These are phyloP conservation scores for Antechinus flavipes DNA, from an alignment of 2,113 vertebrate genomes.

Conservation along the genomic window DNA sequence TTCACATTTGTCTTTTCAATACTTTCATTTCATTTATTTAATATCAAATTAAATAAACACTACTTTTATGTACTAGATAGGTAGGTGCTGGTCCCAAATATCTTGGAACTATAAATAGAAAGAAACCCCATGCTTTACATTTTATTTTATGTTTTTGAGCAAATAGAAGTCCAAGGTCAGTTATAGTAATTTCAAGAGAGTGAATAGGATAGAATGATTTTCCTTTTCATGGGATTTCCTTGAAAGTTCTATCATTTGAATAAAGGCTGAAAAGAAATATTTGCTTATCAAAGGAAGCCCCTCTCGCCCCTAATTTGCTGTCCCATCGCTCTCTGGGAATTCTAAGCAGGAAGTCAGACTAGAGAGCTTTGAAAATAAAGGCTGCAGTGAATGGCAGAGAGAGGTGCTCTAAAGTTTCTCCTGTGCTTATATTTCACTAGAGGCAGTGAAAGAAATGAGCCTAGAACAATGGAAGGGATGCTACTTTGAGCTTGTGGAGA, in stretches of 20 bases:
- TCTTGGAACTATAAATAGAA: neutral
- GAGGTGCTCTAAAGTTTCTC: slow-evolving; percentile 36
- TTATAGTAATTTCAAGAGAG: neutral
- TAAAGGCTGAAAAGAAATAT: slow-evolving; percentile 55
- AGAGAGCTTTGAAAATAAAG: slow-evolving; percentile 68
- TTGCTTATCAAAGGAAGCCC: slow-evolving; percentile 71
- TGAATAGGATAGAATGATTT: slow-evolving; percentile 34
- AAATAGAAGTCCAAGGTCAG: neutral
- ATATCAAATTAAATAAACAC: neutral
- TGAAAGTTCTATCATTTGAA: slow-evolving; percentile 33
- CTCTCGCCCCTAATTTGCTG: slow-evolving; percentile 55
- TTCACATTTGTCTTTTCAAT: neutral
- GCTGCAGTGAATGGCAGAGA: neutral
- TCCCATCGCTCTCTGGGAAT: slow-evolving; percentile 64
- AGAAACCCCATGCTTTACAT: neutral
- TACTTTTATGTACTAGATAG: too few relatives aligned
- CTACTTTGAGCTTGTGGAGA: neutral
- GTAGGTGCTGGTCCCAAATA: too few relatives aligned
- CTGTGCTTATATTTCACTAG: slow-evolving; percentile 45
- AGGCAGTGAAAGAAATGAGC: slow-evolving; percentile 34
- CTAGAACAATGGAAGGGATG: slow-evolving; percentile 24
- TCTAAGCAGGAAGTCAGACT: neutral
- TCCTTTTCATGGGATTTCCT: slow-evolving; percentile 58
- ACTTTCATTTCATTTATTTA: neutral
- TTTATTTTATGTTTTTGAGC: neutral